These are phyloP conservation scores for Vidua macroura DNA, from an alignment of 2,113 vertebrate species.

Conservation along the genomic window DNA sequence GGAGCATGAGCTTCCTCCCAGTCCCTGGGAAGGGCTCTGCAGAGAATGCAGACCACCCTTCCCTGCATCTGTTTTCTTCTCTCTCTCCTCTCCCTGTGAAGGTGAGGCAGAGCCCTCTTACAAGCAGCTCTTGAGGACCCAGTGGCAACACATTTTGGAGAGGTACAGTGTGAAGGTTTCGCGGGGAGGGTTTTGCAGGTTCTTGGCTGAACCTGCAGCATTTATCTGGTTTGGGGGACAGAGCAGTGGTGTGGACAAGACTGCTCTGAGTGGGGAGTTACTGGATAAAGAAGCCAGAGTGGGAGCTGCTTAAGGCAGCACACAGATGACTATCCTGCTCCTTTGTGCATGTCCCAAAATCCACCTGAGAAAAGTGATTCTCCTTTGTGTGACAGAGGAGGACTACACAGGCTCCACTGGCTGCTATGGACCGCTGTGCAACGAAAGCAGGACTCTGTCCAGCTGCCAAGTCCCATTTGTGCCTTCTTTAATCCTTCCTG, in stretches of 20 bases:
- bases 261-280: not conserved
- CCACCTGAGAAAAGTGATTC: not conserved
- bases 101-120: not conserved
- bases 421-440: not conserved
- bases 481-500: not conserved
- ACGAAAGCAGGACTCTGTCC: not conserved
- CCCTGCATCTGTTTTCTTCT: not conserved
- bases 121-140: not conserved
- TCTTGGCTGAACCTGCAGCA: not conserved
- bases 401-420: not conserved
- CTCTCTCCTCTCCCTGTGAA: not conserved
- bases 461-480: not conserved
- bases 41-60: not conserved
- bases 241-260: not conserved
- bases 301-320: not conserved
- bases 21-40: not conserved
- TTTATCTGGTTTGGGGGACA: not conserved
- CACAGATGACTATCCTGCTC: not conserved
- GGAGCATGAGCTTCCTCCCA: not conserved
- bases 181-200: not conserved
- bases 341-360: not conserved
- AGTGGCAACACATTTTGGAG: not conserved
- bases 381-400: not conserved
- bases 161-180: not conserved
- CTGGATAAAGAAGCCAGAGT: not conserved